Evolutionary conservation across 2,113 vertebrate genomes (phyloP).

Genomic region (Anolis carolinensis): DNA sequence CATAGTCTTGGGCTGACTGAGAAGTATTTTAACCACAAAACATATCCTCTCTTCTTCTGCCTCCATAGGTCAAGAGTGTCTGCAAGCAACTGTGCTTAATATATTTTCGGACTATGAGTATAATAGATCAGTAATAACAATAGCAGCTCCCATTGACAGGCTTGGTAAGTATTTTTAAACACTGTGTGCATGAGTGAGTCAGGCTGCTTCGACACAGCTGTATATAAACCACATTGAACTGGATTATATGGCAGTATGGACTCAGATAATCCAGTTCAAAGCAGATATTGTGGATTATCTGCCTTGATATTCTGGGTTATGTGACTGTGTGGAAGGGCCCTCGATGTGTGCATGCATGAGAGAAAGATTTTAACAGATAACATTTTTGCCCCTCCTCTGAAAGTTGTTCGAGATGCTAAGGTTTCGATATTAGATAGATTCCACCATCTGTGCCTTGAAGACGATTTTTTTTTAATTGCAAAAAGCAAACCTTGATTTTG

Average conservation of each 20-base stretch:
- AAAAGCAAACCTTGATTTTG: too few relatives aligned
- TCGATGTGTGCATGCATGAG: too few relatives aligned
- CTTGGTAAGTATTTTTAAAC: conserved; percentile 57
- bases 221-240: too few relatives aligned
- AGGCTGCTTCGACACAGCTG: too few relatives aligned
- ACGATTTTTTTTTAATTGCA: too few relatives aligned
- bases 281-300: too few relatives aligned
- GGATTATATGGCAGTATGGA: too few relatives aligned
- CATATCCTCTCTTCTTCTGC: neutral
- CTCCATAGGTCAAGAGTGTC: conserved; percentile 63
- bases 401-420: neutral
- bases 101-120: conserved; percentile 81
- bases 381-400: neutral
- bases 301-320: too few relatives aligned
- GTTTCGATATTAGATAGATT: neutral
- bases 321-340: too few relatives aligned
- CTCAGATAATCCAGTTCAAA: too few relatives aligned
- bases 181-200: too few relatives aligned
- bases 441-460: too few relatives aligned
- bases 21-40: neutral
- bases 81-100: conserved; percentile 75
- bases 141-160: conserved; percentile 68
- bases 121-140: conserved; percentile 81
- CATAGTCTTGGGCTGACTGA: neutral
- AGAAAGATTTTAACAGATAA: neutral